Evolutionary conservation across 37 sponge, comb jelly and placozoan species (phyloP).

Genomic region (Aphrocallistes beatrix): DNA sequence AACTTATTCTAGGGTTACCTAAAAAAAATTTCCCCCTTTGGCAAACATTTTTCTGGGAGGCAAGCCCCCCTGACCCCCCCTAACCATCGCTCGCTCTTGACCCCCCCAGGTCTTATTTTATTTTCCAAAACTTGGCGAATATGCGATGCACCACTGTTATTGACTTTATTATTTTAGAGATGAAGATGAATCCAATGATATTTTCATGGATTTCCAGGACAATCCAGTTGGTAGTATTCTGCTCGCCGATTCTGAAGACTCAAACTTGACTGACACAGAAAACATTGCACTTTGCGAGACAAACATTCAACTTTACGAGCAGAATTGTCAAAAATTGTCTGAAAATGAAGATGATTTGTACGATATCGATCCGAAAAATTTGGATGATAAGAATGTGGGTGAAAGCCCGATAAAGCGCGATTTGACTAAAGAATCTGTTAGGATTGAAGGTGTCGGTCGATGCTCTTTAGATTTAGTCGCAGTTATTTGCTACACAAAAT

Average conservation of each 20-base stretch:
- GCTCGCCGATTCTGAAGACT: background rate
- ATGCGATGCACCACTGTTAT: too few relatives aligned
- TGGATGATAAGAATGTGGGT: background rate
- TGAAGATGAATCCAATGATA: too few relatives aligned
- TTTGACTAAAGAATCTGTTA: background rate
- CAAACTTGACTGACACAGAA: background rate
- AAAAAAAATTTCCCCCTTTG: too few relatives aligned
- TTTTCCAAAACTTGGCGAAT: too few relatives aligned
- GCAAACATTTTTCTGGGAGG: too few relatives aligned
- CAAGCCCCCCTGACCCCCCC: too few relatives aligned
- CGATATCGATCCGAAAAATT: background rate
- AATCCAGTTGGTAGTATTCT: too few relatives aligned
- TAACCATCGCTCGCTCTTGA: too few relatives aligned
- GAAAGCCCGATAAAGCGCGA: background rate
- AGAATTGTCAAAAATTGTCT: background rate
- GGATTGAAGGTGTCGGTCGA: background rate
- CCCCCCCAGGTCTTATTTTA: too few relatives aligned
- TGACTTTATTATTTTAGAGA: too few relatives aligned
- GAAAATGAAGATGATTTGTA: background rate
- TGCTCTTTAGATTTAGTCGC: background rate
- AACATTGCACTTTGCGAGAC: background rate
- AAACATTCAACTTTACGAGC: background rate
- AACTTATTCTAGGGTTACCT: too few relatives aligned
- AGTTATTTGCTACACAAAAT: conserved; percentile 20
- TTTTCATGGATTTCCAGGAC: too few relatives aligned